Evolutionary conservation across 2,797 vertebrate species (phyloP), one percentile per base, ranked within the genome.

Genomic region (Hafferia zeledoni): DNA sequence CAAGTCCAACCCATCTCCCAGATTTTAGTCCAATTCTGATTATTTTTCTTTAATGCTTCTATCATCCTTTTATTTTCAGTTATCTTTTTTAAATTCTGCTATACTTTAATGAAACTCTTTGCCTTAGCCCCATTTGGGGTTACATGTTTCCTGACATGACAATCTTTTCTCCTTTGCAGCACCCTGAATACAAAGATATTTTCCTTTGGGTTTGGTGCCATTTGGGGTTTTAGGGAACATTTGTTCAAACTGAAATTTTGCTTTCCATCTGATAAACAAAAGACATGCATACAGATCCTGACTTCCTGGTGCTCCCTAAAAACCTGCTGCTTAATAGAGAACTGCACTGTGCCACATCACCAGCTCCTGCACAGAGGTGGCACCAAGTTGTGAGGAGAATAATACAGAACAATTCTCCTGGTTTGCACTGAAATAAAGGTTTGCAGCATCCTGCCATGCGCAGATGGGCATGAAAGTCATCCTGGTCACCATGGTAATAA

Each of bases 401-500:
- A 82, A 33, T 18, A 60, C 70, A 52, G 46, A 88, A 61, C 6
- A 33, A 4, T 82, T 77, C 85, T 89, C 39, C 46, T 82, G 85
- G 44, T 71, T 81, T 67, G 33, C 70, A 41, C 30, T 67, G 41
- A 79, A 86, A 76, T 22, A 16, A 80, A 90, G 79, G 76, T 81
- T 91, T 72, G 55, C 82, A 93, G 56, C 63, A 76, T 79, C 80
- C 63, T 91, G 80, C 85, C 95, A 90, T 82, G 87, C 30, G n/a
- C 89, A 93, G 74, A 90, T 84, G 63, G 85, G 77, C 93, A 87
- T 37, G 43, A 91, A 92, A 96, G 70, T 82, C 95, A 91, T 89
- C 67, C 83, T 68, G 67, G 94, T 95, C 95, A 95, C 93, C 95
- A 96, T 93, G 93, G 95, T 61, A 94, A 95, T 96, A 89, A 72